phyloP scores from a whole-genome alignment of 2,113 vertebrate species.

The Cyrtonyx montezumae region DNA sequence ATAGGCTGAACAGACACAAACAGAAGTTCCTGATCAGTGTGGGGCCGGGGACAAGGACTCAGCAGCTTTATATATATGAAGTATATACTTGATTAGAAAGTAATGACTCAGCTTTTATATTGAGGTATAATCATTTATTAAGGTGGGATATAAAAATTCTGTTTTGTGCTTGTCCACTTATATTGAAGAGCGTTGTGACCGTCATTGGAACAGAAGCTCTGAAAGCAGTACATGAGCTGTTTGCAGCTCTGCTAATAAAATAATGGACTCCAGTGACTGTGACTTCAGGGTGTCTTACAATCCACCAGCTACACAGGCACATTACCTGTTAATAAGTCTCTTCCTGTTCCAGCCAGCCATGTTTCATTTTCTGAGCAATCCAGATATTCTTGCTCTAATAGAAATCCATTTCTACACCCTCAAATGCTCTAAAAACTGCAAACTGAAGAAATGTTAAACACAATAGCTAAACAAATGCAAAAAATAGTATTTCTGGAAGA shows the following conservation, averaged over 20 bases:
- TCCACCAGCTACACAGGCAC: neutral
- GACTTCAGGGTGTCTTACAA: neutral
- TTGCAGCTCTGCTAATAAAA: neutral
- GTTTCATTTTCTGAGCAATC: neutral
- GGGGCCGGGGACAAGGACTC: neutral
- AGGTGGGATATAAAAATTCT: neutral
- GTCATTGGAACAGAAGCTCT: neutral
- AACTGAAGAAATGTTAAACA: neutral
- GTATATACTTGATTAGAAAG: neutral
- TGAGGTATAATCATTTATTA: neutral
- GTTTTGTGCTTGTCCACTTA: neutral
- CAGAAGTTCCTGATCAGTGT: neutral
- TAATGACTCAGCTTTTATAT: neutral
- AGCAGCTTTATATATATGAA: neutral
- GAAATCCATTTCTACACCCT: neutral
- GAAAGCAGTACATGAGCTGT: neutral
- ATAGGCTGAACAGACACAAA: fast-evolving
- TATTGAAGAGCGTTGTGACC: neutral
- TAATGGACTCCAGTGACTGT: neutral
- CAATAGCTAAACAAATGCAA: neutral
- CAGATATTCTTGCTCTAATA: neutral
- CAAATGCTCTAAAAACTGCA: neutral
- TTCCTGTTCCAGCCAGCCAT: fast-evolving
- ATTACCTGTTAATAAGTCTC: neutral
- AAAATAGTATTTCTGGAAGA: neutral